A percentile compares a stretch with the other conserved stretches of the same genome.
phyloP scores from a whole-genome alignment of 2,797 vertebrate species.

The Nyctalus aviator region DNA sequence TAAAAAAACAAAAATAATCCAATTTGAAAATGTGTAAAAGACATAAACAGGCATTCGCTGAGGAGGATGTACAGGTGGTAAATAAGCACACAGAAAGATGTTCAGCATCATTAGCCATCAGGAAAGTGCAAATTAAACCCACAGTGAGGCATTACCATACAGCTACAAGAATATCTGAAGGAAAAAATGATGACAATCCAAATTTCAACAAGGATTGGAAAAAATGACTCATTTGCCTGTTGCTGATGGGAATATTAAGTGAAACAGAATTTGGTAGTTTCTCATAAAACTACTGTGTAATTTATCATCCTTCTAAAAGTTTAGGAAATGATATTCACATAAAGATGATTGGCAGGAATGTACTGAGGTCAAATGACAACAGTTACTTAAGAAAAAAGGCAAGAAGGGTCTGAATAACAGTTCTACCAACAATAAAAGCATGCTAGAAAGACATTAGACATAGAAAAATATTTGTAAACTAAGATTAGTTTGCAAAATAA shows the following conservation, averaged over 20 bases:
- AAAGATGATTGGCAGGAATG: not conserved
- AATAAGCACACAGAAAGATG: not conserved
- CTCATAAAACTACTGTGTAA: not conserved
- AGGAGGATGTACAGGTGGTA: conserved; percentile 4
- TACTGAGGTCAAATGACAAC: not conserved
- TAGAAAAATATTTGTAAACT: not conserved
- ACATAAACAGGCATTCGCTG: not conserved
- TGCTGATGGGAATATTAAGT: not conserved
- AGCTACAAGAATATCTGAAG: not conserved
- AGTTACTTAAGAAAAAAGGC: not conserved
- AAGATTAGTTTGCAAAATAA: not conserved
- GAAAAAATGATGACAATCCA: not conserved
- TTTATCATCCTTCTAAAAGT: not conserved
- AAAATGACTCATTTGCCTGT: not conserved
- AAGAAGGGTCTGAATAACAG: not conserved
- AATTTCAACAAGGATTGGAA: not conserved
- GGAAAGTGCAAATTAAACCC: conserved; percentile 1
- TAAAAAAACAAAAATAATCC: not conserved
- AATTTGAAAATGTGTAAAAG: conserved; percentile 20
- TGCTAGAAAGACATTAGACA: not conserved
- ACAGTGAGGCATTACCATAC: not conserved
- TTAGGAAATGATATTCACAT: not conserved
- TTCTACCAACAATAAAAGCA: not conserved
- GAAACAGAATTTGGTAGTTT: not conserved
- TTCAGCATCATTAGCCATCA: not conserved